phyloP scores from a whole-genome alignment of 2,888 invertebrate genomes.

The Epiblema foenella region DNA sequence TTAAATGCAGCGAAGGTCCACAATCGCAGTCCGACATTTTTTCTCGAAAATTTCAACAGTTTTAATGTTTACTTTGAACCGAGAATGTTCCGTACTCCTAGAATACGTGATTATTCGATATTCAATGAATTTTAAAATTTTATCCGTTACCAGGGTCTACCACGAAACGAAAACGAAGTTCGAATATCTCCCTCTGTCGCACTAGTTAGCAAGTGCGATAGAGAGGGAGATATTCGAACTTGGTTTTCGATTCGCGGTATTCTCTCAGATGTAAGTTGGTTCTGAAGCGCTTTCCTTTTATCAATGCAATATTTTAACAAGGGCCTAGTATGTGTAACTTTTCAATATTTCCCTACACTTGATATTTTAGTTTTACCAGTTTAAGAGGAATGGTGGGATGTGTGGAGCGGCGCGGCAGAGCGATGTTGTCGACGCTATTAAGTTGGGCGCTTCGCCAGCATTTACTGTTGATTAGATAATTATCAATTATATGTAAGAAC shows the following conservation, averaged over 20 bases:
- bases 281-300: neutral
- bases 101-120: slow-evolving; percentile 18
- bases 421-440: slow-evolving; percentile 74
- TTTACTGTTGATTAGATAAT: slow-evolving; percentile 39
- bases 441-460: slow-evolving; percentile 79
- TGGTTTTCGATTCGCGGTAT: too few relatives aligned
- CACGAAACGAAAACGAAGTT: too few relatives aligned
- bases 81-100: slow-evolving; percentile 23
- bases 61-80: slow-evolving; percentile 9
- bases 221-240: too few relatives aligned
- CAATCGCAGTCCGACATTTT: slow-evolving; percentile 5
- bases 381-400: neutral
- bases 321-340: neutral
- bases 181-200: too few relatives aligned
- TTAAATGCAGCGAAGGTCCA: slow-evolving; percentile 14
- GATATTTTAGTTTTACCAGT: slow-evolving; percentile 11
- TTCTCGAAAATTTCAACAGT: neutral
- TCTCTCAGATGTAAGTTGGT: neutral
- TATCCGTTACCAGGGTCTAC: neutral
- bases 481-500: slow-evolving; percentile 9
- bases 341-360: neutral
- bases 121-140: slow-evolving; percentile 4
- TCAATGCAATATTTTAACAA: neutral
- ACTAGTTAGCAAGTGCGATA: too few relatives aligned
- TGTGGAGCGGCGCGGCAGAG: slow-evolving; percentile 21